Conservation (phyloP, 2,888 invertebrate genomes). For the Ditylenchus weischeri region DNA sequence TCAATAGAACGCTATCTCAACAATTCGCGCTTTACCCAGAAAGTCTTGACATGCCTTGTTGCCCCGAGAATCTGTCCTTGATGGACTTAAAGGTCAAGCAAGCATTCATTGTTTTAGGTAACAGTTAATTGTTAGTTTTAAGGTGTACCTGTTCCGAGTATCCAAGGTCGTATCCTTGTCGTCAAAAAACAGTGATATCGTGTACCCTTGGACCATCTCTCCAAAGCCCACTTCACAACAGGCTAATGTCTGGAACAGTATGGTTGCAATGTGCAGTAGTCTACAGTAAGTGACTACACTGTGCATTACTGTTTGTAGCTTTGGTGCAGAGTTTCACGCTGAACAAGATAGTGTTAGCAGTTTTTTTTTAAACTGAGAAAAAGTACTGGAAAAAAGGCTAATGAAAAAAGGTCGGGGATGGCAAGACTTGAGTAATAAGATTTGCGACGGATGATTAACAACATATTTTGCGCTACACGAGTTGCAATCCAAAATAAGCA, state of each 20-base stretch:
- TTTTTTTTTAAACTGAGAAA: too few relatives aligned
- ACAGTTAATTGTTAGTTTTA: neutral
- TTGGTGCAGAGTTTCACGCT: too few relatives aligned
- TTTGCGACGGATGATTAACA: too few relatives aligned
- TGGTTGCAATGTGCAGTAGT: constrained; percentile 1
- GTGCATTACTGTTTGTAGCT: too few relatives aligned
- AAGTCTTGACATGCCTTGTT: constrained; percentile 10
- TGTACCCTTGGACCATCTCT: constrained; percentile 16
- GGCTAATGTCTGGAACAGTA: constrained; percentile 17
- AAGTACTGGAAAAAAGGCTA: too few relatives aligned
- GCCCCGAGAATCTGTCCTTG: constrained; percentile 12
- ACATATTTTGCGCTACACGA: too few relatives aligned
- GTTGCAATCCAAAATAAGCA: too few relatives aligned
- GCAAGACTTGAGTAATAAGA: too few relatives aligned
- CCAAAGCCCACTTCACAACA: constrained; percentile 17
- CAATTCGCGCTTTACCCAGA: neutral
- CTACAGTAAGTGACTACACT: too few relatives aligned
- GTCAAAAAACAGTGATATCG: neutral
- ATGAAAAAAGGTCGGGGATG: too few relatives aligned
- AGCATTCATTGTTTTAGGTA: neutral
- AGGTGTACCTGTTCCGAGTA: constrained; percentile 14
- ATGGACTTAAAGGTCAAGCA: constrained; percentile 12
- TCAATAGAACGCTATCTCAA: neutral
- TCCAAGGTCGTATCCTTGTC: constrained; percentile 9
- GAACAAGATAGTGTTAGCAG: too few relatives aligned